Evolutionary conservation across 2,113 vertebrate species (phyloP).

Genomic region (Pelecanus crispus): DNA sequence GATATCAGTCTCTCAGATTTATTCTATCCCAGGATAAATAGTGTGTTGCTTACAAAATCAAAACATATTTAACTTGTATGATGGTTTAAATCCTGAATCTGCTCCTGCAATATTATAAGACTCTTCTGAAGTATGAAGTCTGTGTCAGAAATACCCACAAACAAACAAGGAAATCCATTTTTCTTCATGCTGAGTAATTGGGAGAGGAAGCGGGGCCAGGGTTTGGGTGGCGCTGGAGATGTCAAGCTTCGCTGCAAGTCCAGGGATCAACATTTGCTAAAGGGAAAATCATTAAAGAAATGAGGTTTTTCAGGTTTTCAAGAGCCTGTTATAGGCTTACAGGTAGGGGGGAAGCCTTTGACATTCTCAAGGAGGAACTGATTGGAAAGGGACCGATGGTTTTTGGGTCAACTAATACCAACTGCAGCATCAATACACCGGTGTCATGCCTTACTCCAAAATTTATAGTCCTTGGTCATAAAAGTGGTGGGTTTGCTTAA

Average conservation of each 20-base stretch:
- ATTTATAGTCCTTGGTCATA: background rate
- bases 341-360: background rate
- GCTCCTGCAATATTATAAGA: background rate
- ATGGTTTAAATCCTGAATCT: conserved; percentile 29
- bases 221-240: background rate
- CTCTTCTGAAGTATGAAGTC: background rate
- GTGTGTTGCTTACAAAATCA: conserved; percentile 28
- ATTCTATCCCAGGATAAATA: conserved; percentile 53
- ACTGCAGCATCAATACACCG: background rate
- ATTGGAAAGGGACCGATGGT: background rate
- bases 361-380: background rate
- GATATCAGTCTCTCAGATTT: conserved; percentile 25
- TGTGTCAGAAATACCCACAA: conserved; percentile 1
- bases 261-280: background rate
- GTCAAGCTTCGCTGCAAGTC: background rate
- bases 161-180: conserved; percentile 5
- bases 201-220: background rate
- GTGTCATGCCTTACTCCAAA: background rate
- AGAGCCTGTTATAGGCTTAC: background rate
- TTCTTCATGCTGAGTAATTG: background rate
- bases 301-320: background rate
- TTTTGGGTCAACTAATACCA: background rate
- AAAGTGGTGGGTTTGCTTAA: background rate
- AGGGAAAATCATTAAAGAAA: background rate
- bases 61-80: conserved; percentile 28